Conservation (phyloP, 2,113 vertebrate genomes). For the Macroglossus sobrinus region DNA sequence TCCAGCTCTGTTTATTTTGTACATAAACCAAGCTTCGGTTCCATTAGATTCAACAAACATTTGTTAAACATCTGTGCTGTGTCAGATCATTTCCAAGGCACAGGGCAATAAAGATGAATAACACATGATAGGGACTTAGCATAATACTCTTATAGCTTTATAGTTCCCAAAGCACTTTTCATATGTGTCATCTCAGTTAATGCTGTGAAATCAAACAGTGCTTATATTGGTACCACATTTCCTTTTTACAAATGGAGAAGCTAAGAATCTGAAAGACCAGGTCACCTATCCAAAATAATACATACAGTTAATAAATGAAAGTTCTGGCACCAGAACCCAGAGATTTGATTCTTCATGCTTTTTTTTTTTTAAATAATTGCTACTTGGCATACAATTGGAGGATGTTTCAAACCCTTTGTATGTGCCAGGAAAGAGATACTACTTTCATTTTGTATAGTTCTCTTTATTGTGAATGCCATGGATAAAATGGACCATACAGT, state of each 20-base stretch:
- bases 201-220: not conserved
- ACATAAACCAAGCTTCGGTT: constrained; percentile 1
- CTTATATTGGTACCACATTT: not conserved
- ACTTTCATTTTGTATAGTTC: not conserved
- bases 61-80: constrained; percentile 50
- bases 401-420: not conserved
- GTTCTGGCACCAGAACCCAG: not conserved
- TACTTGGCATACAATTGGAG: not conserved
- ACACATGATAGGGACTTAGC: not conserved
- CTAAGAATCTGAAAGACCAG: not conserved
- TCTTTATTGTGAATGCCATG: not conserved
- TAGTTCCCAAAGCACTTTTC: not conserved
- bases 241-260: not conserved
- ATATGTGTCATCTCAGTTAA: not conserved
- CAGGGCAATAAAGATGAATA: not conserved
- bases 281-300: not conserved
- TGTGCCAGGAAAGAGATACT: not conserved
- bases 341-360: not conserved
- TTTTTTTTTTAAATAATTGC: not conserved
- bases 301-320: not conserved
- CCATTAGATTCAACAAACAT: constrained; percentile 40
- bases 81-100: not conserved
- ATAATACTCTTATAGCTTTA: not conserved
- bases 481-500: not conserved
- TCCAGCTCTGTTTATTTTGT: constrained; percentile 50